phyloP scores from a whole-genome alignment of 2,113 vertebrate genomes.

The Sinosuthora webbiana region DNA sequence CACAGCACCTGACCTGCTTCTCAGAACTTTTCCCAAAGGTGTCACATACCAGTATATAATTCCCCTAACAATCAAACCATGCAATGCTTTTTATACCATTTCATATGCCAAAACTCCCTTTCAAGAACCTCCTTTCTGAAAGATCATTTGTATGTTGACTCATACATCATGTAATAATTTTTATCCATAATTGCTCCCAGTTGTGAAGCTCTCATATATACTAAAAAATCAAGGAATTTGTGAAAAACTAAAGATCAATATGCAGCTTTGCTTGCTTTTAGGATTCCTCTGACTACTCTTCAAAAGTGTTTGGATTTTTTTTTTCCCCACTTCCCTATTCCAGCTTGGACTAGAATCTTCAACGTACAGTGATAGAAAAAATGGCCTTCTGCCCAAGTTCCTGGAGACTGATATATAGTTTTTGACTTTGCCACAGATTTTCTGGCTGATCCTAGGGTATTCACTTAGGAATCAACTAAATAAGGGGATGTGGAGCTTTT shows the following conservation, averaged over 20 bases:
- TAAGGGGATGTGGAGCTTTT: neutral
- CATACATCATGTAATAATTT: constrained; percentile 40
- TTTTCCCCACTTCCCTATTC: neutral
- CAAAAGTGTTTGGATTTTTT: neutral
- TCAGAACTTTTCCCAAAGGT: constrained; percentile 35
- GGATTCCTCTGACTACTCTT: neutral
- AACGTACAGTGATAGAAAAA: neutral
- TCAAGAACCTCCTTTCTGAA: constrained; percentile 28
- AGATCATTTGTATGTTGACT: constrained; percentile 37
- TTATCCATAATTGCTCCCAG: constrained; percentile 47
- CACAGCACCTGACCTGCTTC: constrained; percentile 46
- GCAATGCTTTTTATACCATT: neutral
- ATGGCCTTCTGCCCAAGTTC: neutral
- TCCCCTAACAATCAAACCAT: constrained; percentile 12
- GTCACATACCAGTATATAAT: constrained; percentile 7
- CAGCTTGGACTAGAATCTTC: neutral
- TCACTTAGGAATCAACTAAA: neutral
- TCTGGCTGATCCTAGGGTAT: neutral
- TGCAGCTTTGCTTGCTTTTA: neutral
- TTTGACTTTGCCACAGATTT: constrained; percentile 9
- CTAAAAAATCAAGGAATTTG: neutral
- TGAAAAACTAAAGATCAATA: neutral
- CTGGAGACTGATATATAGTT: neutral
- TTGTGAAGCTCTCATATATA: constrained; percentile 10
- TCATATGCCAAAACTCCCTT: neutral